Conservation (phyloP, 1,140 invertebrate genomes). For the Pantala flavescens region DNA sequence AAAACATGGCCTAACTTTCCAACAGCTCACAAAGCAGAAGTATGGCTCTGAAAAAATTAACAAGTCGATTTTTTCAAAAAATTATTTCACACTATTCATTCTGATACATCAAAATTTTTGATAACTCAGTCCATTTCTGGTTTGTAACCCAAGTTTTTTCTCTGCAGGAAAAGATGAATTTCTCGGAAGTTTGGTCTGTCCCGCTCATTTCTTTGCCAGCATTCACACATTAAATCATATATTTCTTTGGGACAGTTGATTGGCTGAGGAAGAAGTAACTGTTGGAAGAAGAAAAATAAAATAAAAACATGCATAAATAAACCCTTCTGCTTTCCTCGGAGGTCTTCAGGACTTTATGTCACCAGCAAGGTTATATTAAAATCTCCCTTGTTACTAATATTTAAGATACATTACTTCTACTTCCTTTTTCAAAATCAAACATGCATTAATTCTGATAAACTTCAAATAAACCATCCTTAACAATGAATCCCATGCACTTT, state of each 20-base stretch:
- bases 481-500: no score
- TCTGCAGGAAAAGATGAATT: conserved; percentile 81
- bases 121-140: conserved; percentile 29
- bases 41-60: no score
- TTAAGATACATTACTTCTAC: no score
- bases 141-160: conserved; percentile 78
- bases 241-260: conserved; percentile 80
- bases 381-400: no score
- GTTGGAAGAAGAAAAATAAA: not conserved
- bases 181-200: conserved; percentile 83
- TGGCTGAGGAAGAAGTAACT: conserved; percentile 39
- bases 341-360: no score
- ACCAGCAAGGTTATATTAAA: no score
- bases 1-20: not conserved
- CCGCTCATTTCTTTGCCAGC: conserved; percentile 77
- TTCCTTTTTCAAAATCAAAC: no score
- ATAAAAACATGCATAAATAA: no score
- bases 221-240: conserved; percentile 87
- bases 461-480: no score
- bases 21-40: not conserved
- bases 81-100: not conserved
- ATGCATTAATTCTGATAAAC: no score
- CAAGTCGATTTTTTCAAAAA: not conserved
- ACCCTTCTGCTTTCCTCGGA: no score
- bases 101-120: not conserved